Percentiles rank a stretch among this genome's conserved stretches.
phyloP scores from a whole-genome alignment of 2,113 vertebrate genomes.

The Cathartes aura region DNA sequence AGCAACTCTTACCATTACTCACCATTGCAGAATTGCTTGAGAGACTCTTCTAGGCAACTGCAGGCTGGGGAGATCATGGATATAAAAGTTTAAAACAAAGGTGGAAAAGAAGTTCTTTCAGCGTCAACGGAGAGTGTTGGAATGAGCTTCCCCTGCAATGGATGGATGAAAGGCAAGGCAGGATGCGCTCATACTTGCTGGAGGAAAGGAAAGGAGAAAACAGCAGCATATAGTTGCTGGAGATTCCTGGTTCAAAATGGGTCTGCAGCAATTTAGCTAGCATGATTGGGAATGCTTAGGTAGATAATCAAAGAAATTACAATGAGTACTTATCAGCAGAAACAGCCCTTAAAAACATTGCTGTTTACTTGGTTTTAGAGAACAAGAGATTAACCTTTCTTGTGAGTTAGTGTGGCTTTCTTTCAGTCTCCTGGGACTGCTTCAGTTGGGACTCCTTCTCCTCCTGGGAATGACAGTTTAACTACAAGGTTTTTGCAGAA shows the following conservation, averaged over 20 bases:
- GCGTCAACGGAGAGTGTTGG: background rate
- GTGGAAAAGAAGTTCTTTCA: background rate
- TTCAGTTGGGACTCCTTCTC: background rate
- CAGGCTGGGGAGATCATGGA: background rate
- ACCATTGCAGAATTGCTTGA: background rate
- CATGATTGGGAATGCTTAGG: background rate
- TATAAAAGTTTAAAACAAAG: background rate
- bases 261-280: background rate
- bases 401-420: background rate
- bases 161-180: background rate
- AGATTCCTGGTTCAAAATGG: background rate
- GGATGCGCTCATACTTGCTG: background rate
- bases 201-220: background rate
- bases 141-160: background rate
- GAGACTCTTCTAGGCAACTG: background rate
- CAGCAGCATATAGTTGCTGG: background rate
- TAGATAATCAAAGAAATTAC: background rate
- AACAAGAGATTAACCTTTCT: background rate
- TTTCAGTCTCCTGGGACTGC: background rate
- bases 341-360: background rate
- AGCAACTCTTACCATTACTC: background rate
- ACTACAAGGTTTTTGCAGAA: background rate
- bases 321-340: background rate
- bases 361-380: background rate
- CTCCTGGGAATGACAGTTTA: background rate